Base-by-base conservation (phyloP, 2,797 vertebrate genomes). In the Paratrypauchen microcephalus region DNA sequence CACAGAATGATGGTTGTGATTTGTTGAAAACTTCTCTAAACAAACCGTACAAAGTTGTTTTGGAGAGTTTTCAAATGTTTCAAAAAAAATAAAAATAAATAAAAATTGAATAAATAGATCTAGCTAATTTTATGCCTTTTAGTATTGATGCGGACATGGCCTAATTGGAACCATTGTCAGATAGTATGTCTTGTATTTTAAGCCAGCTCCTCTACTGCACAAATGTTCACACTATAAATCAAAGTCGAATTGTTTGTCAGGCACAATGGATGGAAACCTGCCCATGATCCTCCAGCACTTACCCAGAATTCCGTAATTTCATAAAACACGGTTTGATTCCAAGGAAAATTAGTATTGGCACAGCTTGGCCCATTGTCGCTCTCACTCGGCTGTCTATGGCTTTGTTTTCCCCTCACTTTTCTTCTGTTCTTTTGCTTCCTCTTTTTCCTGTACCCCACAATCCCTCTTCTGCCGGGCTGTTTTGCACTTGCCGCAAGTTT, bases 291-390 rank as follows among this genome's bases (percentile, higher is more conserved):
- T 18, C 30, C 69, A 56, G 79, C 71, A 71, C 66, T 76, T 24
- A 70, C 63, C 59, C 73, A 21, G 52, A 36, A 74, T 70, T 71
- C 36, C 54, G 59, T 80, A 74, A 77, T 68, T 60, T 67, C 75
- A 65, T 15, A 9, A 68, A 50, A 55, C 73, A 48, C 56, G 26
- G 57, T 78, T 76, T 78, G 68, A 79, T 69, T 60, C 68, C 11
- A 69, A 64, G 48, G 69, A 59, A 68, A 82, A 85, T 69, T 85
- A 83, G 79, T 72, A 45, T 73, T 84, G 80, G 82, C 84, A 83
- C 76, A 79, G 68, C 30, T 47, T 68, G 69, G 74, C 41, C 72
- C 36, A n/a, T 70, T 68, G 75, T 80, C 69, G 67, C 69, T 72
- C 73, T 65, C 57, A 76, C 74, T 74, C 71, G 61, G 70, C 83